These are phyloP conservation scores for Xenopus tropicalis DNA, from an alignment of 2,113 vertebrate genomes.

Conservation along the genomic window DNA sequence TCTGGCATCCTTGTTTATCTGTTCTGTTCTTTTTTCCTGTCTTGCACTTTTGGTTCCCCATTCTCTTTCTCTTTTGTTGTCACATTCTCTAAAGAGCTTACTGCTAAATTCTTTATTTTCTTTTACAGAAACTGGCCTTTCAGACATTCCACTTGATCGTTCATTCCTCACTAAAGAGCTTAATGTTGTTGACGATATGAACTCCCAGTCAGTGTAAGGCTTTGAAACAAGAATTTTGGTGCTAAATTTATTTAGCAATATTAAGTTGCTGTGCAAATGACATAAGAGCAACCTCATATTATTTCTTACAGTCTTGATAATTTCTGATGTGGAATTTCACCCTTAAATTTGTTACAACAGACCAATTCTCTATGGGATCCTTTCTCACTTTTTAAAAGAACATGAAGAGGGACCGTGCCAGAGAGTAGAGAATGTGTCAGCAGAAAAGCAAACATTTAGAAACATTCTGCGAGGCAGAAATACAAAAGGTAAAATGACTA, in stretches of 20 bases:
- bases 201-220: conserved; percentile 80
- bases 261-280: too few species aligned
- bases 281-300: too few species aligned
- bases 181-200: conserved; percentile 79
- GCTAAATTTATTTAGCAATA: neutral
- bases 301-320: too few species aligned
- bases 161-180: conserved; percentile 85
- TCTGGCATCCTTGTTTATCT: too few species aligned
- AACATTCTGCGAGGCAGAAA: too few species aligned
- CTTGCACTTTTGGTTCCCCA: too few species aligned
- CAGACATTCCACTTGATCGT: conserved; percentile 81
- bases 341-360: conserved; percentile 61
- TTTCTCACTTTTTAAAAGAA: conserved; percentile 77
- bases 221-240: neutral
- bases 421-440: neutral
- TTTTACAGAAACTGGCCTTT: conserved; percentile 84
- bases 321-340: neutral
- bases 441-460: too few species aligned
- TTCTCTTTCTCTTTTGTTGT: too few species aligned
- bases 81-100: too few species aligned
- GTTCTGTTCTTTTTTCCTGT: too few species aligned
- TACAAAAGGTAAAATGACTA: too few species aligned
- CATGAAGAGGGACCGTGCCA: conserved; percentile 52
- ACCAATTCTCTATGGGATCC: conserved; percentile 86
- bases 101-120: neutral